Evolutionary conservation across 1,140 invertebrate species (phyloP), one percentile per base, ranked within the genome.

Genomic region (Nymphalis io): DNA sequence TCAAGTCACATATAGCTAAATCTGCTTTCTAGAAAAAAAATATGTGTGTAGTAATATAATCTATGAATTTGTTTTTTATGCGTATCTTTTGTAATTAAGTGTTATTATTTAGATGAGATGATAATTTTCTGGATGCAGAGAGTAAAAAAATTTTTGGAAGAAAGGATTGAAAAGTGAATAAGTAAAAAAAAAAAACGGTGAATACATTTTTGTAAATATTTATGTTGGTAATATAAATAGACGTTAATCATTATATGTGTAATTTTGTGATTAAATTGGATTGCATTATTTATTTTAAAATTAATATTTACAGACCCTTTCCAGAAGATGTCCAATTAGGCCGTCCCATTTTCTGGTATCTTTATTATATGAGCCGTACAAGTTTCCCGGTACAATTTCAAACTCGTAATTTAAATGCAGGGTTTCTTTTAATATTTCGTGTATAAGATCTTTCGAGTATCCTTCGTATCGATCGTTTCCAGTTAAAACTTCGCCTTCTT

Each of bases 1-100:
- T 98, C 46, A 99, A 87, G 88, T 98, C 98, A 70, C 96, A 98
- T 62, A 98, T 95, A 0, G 97, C 98, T 23, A 98, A 89, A 92
- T 99, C 98, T 13, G 97, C 97, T 92, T 96, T 96, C 95, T 98
- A 86, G 46, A 75, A 74, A 62, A 4, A 16, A 16, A 46, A 46
- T 6, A 8, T 33, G 10, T 33, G 27, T 33, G 3, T 27, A 4
- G 2, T 33, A 33, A 8, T 33, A 8, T 3, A 5, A 33, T 1
- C 2, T 33, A 33, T 27, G n/a, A 33, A 0, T 0, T 8, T 1
- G 5, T 33, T 33, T 33, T 8, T 33, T 33, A 8, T 33, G 4
- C 27, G 1, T 33, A 33, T 8, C 5, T 33, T 33, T 4, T 33
- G 27, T 33, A 6, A 33, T 33, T 33, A 5, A 33, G 27, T 33